phyloP scores from a whole-genome alignment of 2,113 vertebrate genomes.

The Varanus komodoensis region DNA sequence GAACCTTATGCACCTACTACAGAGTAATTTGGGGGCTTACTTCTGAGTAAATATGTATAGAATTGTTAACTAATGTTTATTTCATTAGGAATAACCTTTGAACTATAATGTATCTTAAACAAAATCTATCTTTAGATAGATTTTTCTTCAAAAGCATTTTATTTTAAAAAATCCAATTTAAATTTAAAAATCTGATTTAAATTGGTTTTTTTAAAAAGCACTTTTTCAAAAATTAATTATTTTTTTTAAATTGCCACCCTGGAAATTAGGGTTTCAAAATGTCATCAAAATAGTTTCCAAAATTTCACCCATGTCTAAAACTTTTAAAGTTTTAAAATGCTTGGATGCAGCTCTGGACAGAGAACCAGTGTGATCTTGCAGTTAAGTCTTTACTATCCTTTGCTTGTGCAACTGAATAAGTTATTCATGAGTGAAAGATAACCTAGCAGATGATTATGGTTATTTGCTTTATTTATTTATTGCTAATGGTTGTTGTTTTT shows the following conservation, averaged over 20 bases:
- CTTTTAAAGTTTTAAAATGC: not conserved
- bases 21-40: not conserved
- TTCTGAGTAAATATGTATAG: not conserved
- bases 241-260: not conserved
- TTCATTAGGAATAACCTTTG: too few species aligned
- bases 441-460: not conserved
- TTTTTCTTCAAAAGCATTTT: too few species aligned
- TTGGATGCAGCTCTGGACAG: not conserved
- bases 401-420: not conserved
- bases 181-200: too few species aligned
- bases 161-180: too few species aligned
- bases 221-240: too few species aligned
- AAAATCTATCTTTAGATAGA: too few species aligned
- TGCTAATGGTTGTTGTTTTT: not conserved
- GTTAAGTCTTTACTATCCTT: not conserved
- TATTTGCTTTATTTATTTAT: not conserved
- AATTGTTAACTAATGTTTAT: not conserved
- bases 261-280: not conserved
- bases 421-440: not conserved
- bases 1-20: too few species aligned
- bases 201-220: too few species aligned
- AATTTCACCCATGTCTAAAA: not conserved
- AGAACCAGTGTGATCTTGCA: not conserved
- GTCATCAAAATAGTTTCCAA: not conserved
- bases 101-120: too few species aligned